Evolutionary conservation across 2,797 vertebrate genomes (phyloP).

Genomic region (Echeneis naucrates): DNA sequence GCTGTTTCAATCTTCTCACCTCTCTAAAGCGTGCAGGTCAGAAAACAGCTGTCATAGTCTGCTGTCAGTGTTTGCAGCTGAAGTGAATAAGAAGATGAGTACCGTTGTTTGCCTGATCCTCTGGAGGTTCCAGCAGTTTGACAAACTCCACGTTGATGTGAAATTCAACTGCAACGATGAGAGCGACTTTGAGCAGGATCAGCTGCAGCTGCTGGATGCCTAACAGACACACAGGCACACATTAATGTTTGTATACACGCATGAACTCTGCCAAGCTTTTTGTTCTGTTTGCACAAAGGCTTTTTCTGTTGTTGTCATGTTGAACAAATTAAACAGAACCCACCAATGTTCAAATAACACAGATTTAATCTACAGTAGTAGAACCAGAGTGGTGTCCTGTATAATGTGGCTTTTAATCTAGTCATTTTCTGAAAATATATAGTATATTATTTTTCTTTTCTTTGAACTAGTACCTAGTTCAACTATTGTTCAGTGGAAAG

Average conservation of each 20-base stretch:
- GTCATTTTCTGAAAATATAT: too few species aligned
- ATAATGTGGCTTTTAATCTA: background rate
- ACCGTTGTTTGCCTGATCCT: conserved; percentile 96
- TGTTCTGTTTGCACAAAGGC: background rate
- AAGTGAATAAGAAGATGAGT: conserved; percentile 10
- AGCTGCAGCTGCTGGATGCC: conserved; percentile 98
- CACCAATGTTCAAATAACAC: background rate
- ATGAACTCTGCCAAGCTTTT: conserved; percentile 16
- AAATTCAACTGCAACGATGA: conserved; percentile 95
- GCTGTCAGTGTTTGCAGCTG: conserved; percentile 13
- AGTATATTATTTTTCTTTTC: background rate
- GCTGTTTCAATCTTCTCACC: conserved; percentile 17
- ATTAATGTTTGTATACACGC: conserved; percentile 15
- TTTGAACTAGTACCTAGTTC: background rate
- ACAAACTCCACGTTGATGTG: conserved; percentile 96
- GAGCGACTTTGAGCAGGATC: conserved; percentile 95
- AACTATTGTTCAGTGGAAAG: too few species aligned
- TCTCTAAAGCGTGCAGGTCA: conserved; percentile 1
- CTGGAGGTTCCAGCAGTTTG: conserved; percentile 92
- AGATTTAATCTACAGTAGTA: too few species aligned
- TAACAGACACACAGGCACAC: conserved; percentile 66
- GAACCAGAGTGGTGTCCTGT: background rate
- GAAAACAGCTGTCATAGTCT: conserved; percentile 32
- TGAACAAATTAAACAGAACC: background rate
- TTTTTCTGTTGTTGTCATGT: background rate